Evolutionary conservation across 2,113 vertebrate genomes (phyloP).

Genomic region (Pseudopodoces humilis): DNA sequence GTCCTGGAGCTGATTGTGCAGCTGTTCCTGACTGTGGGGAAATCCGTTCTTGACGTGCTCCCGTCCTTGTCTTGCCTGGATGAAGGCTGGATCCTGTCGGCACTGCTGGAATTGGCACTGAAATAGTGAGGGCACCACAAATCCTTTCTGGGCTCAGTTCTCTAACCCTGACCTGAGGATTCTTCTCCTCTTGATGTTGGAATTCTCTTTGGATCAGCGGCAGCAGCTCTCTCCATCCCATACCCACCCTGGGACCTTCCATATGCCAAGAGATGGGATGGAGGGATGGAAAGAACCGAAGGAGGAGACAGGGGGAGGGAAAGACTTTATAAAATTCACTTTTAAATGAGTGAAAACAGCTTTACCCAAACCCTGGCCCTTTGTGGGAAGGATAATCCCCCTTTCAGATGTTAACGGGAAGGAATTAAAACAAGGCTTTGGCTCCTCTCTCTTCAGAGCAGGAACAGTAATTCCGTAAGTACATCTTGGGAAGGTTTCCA

Average conservation of each 20-base stretch:
- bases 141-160: neutral
- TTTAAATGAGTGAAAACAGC: slow-evolving; percentile 20
- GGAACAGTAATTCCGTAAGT: slow-evolving; percentile 47
- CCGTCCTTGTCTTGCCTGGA: neutral
- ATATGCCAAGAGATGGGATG: neutral
- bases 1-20: neutral
- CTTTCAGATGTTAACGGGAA: slow-evolving; percentile 56
- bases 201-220: neutral
- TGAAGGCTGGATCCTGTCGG: neutral
- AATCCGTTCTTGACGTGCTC: neutral
- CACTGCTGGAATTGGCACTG: neutral
- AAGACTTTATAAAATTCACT: neutral
- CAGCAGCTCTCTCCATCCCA: rapidly evolving
- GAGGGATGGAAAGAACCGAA: neutral
- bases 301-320: neutral
- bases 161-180: neutral
- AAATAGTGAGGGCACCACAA: neutral
- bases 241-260: rapidly evolving
- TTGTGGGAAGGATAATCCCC: slow-evolving; percentile 45
- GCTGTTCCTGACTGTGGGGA: neutral
- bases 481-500: slow-evolving; percentile 57
- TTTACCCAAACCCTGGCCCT: neutral
- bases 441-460: slow-evolving; percentile 50
- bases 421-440: slow-evolving; percentile 46
- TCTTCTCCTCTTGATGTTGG: neutral